Base-by-base conservation (phyloP, 2,797 vertebrate genomes). In the Trichosurus vulpecula region DNA sequence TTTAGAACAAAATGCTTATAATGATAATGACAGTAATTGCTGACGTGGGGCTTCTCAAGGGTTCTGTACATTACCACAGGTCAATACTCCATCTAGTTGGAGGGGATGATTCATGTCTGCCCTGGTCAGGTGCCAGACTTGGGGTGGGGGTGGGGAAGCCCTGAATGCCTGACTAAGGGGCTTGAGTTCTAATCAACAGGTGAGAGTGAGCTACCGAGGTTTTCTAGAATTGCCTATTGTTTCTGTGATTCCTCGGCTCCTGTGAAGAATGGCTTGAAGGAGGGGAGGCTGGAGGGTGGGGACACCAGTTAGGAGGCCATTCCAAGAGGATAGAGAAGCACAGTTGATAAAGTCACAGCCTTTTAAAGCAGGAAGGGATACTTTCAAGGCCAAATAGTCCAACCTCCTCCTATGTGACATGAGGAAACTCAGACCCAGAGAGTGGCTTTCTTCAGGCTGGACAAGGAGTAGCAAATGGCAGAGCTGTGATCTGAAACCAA, bases 131-230 rank as follows among this genome's bases (percentile, higher is more conserved):
- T n/a, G 57, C 4, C 61, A n/a, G 61, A 6, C 5, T 13, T n/a
- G 3, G 30, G 10, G 35, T 4, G 12, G 27, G 5, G 0, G 4
- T 4, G 12, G 27, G 5, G 0, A 4, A 55, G 54, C 54, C 31
- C 61, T 19, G 61, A n/a, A n/a, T 66, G 14, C 61, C 61, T 66
- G 35, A 6, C 14, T 66, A 4, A 66, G 66, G 35, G 30, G 1
- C n/a, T n/a, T n/a, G 61, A 14, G 35, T 19, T 66, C 35, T n/a
- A 31, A 16, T 66, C 6, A 19, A 16, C 35, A n/a, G 61, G 35
- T 16, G 35, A 66, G 4, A 16, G 5, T n/a, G 61, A 66, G 35
- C 35, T 66, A 2, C 31, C 14, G n/a, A n/a, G 57, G 13, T 66
- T 66, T 66, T n/a, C 31, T 31, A 61, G 35, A 61, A 66, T 66